These are phyloP conservation scores for Ostrea denselamellosa DNA, from an alignment of 1,140 invertebrate species.

Conservation along the genomic window DNA sequence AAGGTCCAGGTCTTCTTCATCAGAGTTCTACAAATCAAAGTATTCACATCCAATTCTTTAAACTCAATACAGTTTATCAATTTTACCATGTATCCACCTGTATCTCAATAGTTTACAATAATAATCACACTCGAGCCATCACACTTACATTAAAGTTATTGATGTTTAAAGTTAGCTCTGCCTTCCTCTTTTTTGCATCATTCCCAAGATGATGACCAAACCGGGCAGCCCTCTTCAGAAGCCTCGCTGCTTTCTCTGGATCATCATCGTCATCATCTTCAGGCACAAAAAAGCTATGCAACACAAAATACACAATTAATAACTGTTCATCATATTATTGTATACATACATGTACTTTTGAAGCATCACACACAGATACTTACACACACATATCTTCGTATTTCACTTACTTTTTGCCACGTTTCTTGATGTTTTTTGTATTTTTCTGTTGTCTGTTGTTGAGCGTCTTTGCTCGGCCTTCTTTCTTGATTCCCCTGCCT, in stretches of 20 bases:
- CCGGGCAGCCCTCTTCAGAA: conserved; percentile 87
- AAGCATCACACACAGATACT: no score
- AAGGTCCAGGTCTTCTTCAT: conserved; percentile 73
- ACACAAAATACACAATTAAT: background rate
- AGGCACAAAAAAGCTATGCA: conserved; percentile 28
- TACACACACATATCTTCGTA: background rate
- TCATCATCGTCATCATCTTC: conserved; percentile 65
- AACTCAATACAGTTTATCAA: no score
- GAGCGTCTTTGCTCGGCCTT: conserved; percentile 6
- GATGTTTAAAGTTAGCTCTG: conserved; percentile 67
- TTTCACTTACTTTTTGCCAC: conserved; percentile 51
- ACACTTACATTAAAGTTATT: conserved; percentile 66
- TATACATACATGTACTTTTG: no score
- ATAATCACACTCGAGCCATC: no score
- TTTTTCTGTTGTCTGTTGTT: conserved; percentile 42
- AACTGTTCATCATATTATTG: background rate
- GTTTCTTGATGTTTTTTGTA: conserved; percentile 51
- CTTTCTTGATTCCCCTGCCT: conserved; percentile 47
- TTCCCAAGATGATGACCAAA: conserved; percentile 82
- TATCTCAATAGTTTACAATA: no score
- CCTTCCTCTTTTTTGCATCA: conserved; percentile 60
- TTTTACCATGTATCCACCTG: no score
- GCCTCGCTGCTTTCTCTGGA: conserved; percentile 74
- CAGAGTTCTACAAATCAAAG: conserved; percentile 60
- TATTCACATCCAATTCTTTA: background rate